A percentile compares a stretch with the other conserved stretches of the same genome.
These are phyloP conservation scores for Parnassius smintheus DNA, from an alignment of 2,888 invertebrate species.

Conservation along the genomic window DNA sequence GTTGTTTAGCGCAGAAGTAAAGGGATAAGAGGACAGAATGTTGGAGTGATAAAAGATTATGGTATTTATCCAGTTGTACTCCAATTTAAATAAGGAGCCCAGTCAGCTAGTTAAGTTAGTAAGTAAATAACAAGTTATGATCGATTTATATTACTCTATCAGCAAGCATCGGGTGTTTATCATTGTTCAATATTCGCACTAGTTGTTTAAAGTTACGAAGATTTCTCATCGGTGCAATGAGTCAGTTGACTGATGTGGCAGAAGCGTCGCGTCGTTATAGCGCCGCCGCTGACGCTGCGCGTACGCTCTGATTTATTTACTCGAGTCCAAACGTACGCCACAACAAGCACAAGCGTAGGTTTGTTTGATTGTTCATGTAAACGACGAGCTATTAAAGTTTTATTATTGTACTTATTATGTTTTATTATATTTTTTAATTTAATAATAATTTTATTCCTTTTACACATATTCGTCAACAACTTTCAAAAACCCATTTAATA, in stretches of 20 bases:
- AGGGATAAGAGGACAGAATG: too few relatives aligned
- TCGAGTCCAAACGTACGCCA: constrained; percentile 32
- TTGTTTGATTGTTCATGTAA: constrained; percentile 2
- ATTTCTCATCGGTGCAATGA: constrained; percentile 30
- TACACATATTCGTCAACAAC: too few relatives aligned
- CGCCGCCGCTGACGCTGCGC: constrained; percentile 27
- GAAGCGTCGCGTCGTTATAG: constrained; percentile 34
- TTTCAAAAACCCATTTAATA: too few relatives aligned
- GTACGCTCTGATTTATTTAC: constrained; percentile 37
- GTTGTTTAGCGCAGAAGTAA: too few relatives aligned
- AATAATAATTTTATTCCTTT: too few relatives aligned
- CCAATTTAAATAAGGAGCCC: too few relatives aligned
- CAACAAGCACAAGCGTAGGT: not conserved
- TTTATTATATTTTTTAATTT: not conserved
- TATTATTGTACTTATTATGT: not conserved
- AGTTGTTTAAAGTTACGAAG: constrained; percentile 11
- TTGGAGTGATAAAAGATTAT: too few relatives aligned
- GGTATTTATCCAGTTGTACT: too few relatives aligned
- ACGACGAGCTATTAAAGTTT: not conserved
- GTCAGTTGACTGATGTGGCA: constrained; percentile 34
- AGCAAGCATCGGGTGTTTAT: constrained; percentile 12
- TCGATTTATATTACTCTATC: too few relatives aligned
- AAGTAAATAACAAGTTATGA: too few relatives aligned
- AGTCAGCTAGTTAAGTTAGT: too few relatives aligned
- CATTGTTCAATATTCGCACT: constrained; percentile 11